These are phyloP conservation scores for Scatophagus argus DNA, from an alignment of 2,113 vertebrate genomes.

Conservation along the genomic window DNA sequence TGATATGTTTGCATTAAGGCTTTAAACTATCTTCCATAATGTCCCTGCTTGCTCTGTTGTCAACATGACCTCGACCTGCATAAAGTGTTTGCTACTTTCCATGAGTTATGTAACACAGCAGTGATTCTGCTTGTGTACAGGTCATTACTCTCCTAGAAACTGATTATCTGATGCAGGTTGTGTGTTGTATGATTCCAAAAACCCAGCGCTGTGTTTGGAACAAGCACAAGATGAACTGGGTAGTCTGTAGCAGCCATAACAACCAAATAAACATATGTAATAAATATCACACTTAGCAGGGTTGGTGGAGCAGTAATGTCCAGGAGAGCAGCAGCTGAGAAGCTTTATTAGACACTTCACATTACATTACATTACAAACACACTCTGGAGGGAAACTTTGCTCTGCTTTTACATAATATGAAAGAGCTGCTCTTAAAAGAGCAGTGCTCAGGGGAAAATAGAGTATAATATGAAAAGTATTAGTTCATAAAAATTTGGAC, in stretches of 20 bases:
- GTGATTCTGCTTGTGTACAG: conserved; percentile 6
- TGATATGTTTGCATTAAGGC: background rate
- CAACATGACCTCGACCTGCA: conserved; percentile 23
- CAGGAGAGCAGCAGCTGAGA: background rate
- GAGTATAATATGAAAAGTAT: conserved; percentile 1
- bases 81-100: conserved; percentile 23
- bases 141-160: conserved; percentile 1
- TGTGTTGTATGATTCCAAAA: background rate
- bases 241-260: background rate
- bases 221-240: background rate
- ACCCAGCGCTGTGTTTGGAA: conserved; percentile 6
- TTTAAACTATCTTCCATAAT: background rate
- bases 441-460: background rate
- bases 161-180: conserved; percentile 15
- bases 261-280: background rate
- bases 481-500: conserved; percentile 4
- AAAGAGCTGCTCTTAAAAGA: background rate
- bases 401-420: background rate
- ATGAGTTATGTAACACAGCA: background rate
- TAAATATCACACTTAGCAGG: background rate
- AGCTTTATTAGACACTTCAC: background rate
- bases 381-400: background rate
- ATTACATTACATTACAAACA: background rate
- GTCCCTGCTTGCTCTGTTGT: conserved; percentile 2
- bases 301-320: background rate